These are phyloP conservation scores for Drosophila varians DNA, from an alignment of 1,140 invertebrate genomes.

Conservation along the genomic window DNA sequence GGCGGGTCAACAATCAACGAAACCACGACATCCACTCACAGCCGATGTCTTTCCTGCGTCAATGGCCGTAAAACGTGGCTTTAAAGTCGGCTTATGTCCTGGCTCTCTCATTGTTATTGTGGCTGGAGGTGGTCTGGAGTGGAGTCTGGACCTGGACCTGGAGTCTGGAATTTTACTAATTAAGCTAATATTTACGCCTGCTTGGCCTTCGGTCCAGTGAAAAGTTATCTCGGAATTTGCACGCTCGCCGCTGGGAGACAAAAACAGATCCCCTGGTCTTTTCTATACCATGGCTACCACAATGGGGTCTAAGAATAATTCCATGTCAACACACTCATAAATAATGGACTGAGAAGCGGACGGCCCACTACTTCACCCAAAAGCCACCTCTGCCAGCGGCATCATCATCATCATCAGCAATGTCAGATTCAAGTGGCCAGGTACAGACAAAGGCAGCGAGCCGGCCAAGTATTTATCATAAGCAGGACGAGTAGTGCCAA, in stretches of 20 bases:
- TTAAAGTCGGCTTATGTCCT: slow-evolving; percentile 65
- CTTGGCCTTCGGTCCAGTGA: slow-evolving; percentile 15
- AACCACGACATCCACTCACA: slow-evolving; percentile 18
- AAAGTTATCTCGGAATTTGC: slow-evolving; percentile 77
- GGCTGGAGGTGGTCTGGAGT: background rate
- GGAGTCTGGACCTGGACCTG: slow-evolving; percentile 23
- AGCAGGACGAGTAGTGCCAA: slow-evolving; percentile 21
- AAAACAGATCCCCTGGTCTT: slow-evolving; percentile 2
- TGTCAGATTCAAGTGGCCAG: slow-evolving; percentile 55
- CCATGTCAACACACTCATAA: slow-evolving; percentile 83
- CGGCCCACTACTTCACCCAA: background rate
- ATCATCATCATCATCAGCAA: slow-evolving; percentile 43
- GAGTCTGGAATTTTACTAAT: slow-evolving; percentile 81
- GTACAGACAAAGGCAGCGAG: slow-evolving; percentile 58
- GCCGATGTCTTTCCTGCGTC: slow-evolving; percentile 9
- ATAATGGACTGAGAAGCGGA: slow-evolving; percentile 71
- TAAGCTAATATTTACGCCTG: slow-evolving; percentile 75
- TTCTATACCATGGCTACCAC: slow-evolving; percentile 32
- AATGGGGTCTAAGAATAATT: slow-evolving; percentile 82
- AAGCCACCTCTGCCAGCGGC: slow-evolving; percentile 28
- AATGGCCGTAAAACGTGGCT: slow-evolving; percentile 54
- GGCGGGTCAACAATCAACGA: slow-evolving; percentile 62
- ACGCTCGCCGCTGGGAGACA: slow-evolving; percentile 36
- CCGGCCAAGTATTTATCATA: slow-evolving; percentile 73
- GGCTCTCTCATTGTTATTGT: slow-evolving; percentile 22